These are phyloP conservation scores for Stenopsyche tienmushanensis DNA, from an alignment of 1,140 invertebrate species.

Conservation along the genomic window DNA sequence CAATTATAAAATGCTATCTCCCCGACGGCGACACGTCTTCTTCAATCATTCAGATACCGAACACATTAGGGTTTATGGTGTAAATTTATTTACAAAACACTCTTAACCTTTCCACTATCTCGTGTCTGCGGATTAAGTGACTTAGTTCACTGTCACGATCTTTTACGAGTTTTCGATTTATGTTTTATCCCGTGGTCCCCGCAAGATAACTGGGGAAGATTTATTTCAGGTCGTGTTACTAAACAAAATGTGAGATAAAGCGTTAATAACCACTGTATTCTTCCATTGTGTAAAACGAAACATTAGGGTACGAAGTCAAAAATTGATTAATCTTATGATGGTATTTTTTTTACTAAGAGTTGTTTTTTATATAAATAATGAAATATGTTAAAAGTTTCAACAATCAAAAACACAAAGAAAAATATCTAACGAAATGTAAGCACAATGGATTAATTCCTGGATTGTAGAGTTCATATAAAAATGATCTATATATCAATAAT, in stretches of 20 bases:
- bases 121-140: neutral
- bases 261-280: neutral
- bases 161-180: slow-evolving; percentile 5
- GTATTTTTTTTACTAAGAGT: no score
- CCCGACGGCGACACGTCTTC: no score
- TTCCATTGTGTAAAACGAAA: no score
- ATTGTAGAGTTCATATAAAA: no score
- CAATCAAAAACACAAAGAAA: no score
- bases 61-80: neutral
- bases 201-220: neutral
- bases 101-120: neutral
- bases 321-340: no score
- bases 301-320: no score
- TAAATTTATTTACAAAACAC: slow-evolving; percentile 5
- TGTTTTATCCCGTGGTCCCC: neutral
- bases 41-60: neutral
- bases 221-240: neutral
- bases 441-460: no score
- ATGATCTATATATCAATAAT: no score
- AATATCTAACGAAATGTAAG: no score
- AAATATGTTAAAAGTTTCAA: no score
- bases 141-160: slow-evolving; percentile 1
- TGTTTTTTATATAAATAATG: no score
- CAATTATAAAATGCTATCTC: neutral
- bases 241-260: neutral